Percentiles rank a stretch among this genome's conserved stretches.
Evolutionary conservation across 2,113 vertebrate species (phyloP).

Genomic region (Hepsetus odoe): DNA sequence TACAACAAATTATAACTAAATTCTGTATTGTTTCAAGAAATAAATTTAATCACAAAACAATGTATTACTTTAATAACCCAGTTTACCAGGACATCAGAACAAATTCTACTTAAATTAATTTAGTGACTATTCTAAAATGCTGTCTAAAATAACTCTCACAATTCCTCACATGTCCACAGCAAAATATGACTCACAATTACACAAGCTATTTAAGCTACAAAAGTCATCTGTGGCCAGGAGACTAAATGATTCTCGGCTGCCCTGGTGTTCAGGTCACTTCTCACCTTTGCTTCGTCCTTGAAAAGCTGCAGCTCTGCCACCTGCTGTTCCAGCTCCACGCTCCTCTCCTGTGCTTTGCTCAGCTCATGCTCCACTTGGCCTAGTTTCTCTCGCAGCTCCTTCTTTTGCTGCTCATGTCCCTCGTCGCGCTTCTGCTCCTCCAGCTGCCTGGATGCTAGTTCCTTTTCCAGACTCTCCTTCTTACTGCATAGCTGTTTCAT

Average conservation of each 20-base stretch:
- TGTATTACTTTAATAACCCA: background rate
- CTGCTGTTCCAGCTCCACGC: slow-evolving; percentile 65
- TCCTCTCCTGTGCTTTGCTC: slow-evolving; percentile 64
- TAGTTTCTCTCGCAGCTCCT: slow-evolving; percentile 74
- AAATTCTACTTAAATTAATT: background rate
- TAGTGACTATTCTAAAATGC: too few species aligned
- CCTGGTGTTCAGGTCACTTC: background rate
- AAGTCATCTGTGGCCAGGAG: background rate
- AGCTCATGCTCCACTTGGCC: slow-evolving; percentile 68
- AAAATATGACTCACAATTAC: background rate
- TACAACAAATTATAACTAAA: background rate
- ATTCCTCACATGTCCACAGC: background rate
- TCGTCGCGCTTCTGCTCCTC: slow-evolving; percentile 27
- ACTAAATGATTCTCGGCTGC: background rate
- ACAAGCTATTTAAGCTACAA: background rate
- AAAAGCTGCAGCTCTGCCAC: slow-evolving; percentile 72
- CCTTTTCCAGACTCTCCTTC: slow-evolving; percentile 72
- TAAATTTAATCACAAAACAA: background rate
- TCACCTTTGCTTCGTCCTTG: slow-evolving; percentile 75
- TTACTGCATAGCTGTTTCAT: slow-evolving; percentile 75
- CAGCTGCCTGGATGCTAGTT: slow-evolving; percentile 30
- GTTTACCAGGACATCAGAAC: background rate
- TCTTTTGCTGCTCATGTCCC: slow-evolving; percentile 78
- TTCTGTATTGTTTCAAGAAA: background rate
- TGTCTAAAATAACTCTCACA: background rate